Evolutionary conservation across 2,888 invertebrate species (phyloP), one percentile per base, ranked within the genome.

Genomic region (Heterodera filipjevi): DNA sequence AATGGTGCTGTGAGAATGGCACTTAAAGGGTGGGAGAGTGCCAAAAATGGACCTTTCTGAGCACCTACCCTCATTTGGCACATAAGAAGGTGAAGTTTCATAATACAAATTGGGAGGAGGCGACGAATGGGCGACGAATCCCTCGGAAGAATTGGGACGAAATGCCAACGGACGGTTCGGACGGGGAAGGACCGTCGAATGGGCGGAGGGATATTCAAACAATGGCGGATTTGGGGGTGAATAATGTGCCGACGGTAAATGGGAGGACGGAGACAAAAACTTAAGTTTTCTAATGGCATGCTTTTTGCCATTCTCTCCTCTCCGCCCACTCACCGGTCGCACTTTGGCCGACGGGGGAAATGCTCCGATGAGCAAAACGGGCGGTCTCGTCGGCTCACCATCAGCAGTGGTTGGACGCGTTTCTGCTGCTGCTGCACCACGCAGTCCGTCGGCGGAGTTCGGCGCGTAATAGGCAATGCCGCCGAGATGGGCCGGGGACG

Each of bases 301-400:
- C 27, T 59, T 27, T 59, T 10, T 6, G 16, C 59, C 59, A 27
- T 59, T 59, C 44, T 32, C 16, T 39, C 35, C 12, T 59, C 44
- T 32, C 16, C 27, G 22, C 12, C 27, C 66, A 32, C 30, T 75
- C 35, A n/a, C 19, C 44, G 64, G 66, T n/a, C 75, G 44, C 27
- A 75, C 75, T 44, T 49, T 75, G 44, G 75, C 75, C 30, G 75
- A 75, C 6, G 79, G 77, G 2, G 79, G 79, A 30, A 79, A 80
- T 35, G 80, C 80, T 19, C 79, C 76, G 73, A 80, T 79, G 14
- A 80, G 66, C 39, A 80, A 71, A 64, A 80, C 80, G 27, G 80
- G 80, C 12, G 80, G 76, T 46, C 66, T 76, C 44, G 72, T 77
- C 46, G 16, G 27, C 27, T 59, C 10, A 6, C 27, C n/a, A n/a